Conservation (phyloP, 2,888 invertebrate species). For the Stenurella melanura region DNA sequence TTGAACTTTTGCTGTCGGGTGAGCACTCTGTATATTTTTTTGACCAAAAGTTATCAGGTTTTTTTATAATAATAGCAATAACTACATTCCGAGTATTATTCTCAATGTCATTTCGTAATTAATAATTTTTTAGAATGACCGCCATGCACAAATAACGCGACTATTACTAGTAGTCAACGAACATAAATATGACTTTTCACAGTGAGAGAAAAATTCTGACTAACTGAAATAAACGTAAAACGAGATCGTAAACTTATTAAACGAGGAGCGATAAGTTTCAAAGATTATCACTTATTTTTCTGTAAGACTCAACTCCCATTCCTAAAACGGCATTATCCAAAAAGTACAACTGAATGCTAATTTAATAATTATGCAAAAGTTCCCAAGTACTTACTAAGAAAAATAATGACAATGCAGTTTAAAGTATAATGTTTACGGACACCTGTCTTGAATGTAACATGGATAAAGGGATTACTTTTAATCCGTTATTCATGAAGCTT, state of each 20-base stretch:
- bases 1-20: too few species aligned
- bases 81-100: too few species aligned
- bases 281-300: neutral
- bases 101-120: too few species aligned
- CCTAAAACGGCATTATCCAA: conserved; percentile 19
- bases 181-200: too few species aligned
- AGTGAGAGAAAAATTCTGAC: too few species aligned
- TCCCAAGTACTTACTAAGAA: conserved; percentile 34
- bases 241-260: neutral
- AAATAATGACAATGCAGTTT: conserved; percentile 43
- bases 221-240: too few species aligned
- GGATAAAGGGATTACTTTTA: conserved; percentile 49
- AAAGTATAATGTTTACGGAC: conserved; percentile 45
- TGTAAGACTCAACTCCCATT: neutral
- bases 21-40: too few species aligned
- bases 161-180: too few species aligned
- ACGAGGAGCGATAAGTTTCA: neutral
- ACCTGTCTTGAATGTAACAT: conserved; percentile 43
- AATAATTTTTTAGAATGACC: too few species aligned
- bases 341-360: conserved; percentile 35
- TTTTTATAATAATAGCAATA: too few species aligned
- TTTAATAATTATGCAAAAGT: conserved; percentile 40
- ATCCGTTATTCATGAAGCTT: conserved; percentile 45
- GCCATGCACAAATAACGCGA: too few species aligned
- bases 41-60: too few species aligned